Percentiles rank a stretch among this genome's conserved stretches.
These are phyloP conservation scores for Thalassophryne amazonica DNA, from an alignment of 2,797 vertebrate species.

Conservation along the genomic window DNA sequence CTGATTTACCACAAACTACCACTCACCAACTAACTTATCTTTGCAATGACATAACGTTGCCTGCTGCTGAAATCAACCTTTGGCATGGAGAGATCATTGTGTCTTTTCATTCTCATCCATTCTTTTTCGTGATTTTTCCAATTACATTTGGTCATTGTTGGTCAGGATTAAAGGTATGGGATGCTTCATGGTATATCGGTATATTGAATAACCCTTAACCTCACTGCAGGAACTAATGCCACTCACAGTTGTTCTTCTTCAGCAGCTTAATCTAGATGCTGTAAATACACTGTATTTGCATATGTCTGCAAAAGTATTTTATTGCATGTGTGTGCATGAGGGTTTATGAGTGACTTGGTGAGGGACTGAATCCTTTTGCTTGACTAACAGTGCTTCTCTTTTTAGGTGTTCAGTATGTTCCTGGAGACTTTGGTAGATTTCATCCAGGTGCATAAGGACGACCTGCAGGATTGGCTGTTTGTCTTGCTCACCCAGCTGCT, in stretches of 20 bases:
- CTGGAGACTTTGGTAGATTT: slow-evolving; percentile 97
- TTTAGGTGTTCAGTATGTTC: slow-evolving; percentile 98
- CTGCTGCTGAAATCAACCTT: slow-evolving; percentile 16
- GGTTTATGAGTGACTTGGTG: not conserved
- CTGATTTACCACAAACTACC: slow-evolving; percentile 27
- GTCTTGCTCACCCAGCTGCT: slow-evolving; percentile 92
- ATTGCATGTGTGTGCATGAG: slow-evolving; percentile 22
- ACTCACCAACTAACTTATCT: slow-evolving; percentile 56
- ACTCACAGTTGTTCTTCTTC: slow-evolving; percentile 1
- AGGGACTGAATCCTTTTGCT: not conserved
- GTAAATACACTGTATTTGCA: not conserved
- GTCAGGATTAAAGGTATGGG: slow-evolving; percentile 18
- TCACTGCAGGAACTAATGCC: slow-evolving; percentile 29
- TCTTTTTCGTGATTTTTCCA: not conserved
- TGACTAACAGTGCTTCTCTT: slow-evolving; percentile 44
- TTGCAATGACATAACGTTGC: slow-evolving; percentile 1
- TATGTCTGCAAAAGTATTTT: not conserved
- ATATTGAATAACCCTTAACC: slow-evolving; percentile 50
- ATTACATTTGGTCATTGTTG: slow-evolving; percentile 16
- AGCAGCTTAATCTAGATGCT: not conserved
- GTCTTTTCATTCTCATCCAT: too few relatives aligned
- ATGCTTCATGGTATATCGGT: slow-evolving; percentile 14
- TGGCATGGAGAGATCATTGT: slow-evolving; percentile 22
- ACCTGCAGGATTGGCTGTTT: slow-evolving; percentile 96
- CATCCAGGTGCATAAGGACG: slow-evolving; percentile 92